Base-by-base conservation (phyloP, 2,888 invertebrate genomes). In the Cantharis rustica region DNA sequence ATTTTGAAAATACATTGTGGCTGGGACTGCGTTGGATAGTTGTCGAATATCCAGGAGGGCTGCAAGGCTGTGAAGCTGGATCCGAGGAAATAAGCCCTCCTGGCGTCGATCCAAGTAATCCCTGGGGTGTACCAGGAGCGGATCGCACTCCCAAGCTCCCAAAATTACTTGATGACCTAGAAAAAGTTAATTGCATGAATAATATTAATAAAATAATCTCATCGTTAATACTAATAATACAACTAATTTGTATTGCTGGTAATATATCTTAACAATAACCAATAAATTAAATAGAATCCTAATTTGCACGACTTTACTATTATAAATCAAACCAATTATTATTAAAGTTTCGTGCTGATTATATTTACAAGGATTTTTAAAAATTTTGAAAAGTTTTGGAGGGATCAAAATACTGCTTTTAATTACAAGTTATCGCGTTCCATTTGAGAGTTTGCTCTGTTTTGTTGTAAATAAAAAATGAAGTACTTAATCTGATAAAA, bases 111-210 rank as follows among this genome's bases (percentile, higher is more conserved):
- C 90, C 88, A 85, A 90, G 92, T 76, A 85, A 81, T 78, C 86
- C 85, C 86, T 92, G 90, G 85, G 93, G 93, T 87, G 93, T 93
- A 89, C 91, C 91, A 87, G 93, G 93, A 82, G 93, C 93, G 86
- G 93, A 93, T 86, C 92, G 92, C 82, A 92, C 92, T 85, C 91
- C 92, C 88, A 89, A 88, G 85, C 86, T 86, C 84, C 90, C 90
- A 86, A 91, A 92, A 88, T 91, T 92, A 85, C 91, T 91, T 86
- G 92, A 91, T 84, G 92, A 92, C 91, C 92, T 92, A 89, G 31
- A 90, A 84, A 69, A 70, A 16, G 31, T 31, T 31, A n/a, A 31
- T 31, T 31, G 31, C 31, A 31, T 31, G 13, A 31, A n/a, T 31
- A 31, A 13, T 47, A 47, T 66, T 66, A 66, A 20, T 66, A 23